Conservation (phyloP, 37 sponge, comb jelly and placozoan genomes). For the Crambe crambe region DNA sequence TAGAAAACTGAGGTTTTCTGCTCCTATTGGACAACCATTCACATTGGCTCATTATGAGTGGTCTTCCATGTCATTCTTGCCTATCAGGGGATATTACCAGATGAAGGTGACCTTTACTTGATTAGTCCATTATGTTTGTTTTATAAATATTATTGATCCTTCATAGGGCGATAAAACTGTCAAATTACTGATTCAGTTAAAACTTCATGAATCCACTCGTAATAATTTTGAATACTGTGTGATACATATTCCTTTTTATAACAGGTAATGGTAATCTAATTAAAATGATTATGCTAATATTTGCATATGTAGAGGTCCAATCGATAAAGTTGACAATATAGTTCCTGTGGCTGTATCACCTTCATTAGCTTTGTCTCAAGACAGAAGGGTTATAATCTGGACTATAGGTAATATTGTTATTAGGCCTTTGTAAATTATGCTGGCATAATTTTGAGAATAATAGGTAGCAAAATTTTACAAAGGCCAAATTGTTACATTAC, state of each 20-base stretch:
- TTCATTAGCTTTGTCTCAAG: constrained; percentile 33
- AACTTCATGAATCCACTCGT: constrained; percentile 67
- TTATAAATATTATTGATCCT: not conserved
- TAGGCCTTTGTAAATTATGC: no score
- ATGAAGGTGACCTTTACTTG: constrained; percentile 77
- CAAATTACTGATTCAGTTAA: constrained; percentile 78
- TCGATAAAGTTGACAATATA: constrained; percentile 69
- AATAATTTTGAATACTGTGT: constrained; percentile 90
- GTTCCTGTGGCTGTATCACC: constrained; percentile 46
- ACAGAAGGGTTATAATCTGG: constrained; percentile 82
- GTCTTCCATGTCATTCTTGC: constrained; percentile 43
- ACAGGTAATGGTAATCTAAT: constrained; percentile 65
- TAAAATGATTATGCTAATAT: no score
- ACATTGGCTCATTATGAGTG: constrained; percentile 72
- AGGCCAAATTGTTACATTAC: no score
- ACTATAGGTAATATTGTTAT: constrained; percentile 83
- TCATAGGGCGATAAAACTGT: constrained; percentile 61
- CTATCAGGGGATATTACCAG: constrained; percentile 89
- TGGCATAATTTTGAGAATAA: no score
- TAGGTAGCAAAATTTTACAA: not conserved
- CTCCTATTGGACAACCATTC: constrained; percentile 67
- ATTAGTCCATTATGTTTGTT: not conserved
- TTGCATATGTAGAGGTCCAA: constrained; percentile 81
- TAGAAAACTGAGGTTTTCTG: constrained; percentile 80
- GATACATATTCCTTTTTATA: constrained; percentile 84